Conservation (phyloP, 1,140 invertebrate species). For the Maniola jurtina region DNA sequence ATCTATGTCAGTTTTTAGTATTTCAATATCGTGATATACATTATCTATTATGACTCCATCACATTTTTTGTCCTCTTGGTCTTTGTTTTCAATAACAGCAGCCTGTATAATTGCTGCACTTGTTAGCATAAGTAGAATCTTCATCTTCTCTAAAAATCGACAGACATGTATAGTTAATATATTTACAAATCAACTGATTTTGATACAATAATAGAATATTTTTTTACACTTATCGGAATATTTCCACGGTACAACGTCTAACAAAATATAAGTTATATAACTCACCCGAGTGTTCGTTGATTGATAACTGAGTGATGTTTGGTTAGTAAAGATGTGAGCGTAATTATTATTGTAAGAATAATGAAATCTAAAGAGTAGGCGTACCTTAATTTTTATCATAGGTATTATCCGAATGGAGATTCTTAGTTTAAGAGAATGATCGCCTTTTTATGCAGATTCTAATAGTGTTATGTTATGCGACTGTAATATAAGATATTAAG, state of each 20-base stretch:
- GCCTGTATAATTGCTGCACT: conserved; percentile 26
- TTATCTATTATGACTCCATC: conserved; percentile 41
- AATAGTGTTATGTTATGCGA: too few relatives aligned
- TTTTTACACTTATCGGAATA: background rate
- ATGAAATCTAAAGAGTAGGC: background rate
- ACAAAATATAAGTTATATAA: background rate
- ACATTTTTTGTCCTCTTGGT: conserved; percentile 40
- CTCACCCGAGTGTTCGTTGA: conserved; percentile 8
- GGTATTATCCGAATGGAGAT: too few relatives aligned
- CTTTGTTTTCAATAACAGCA: conserved; percentile 38
- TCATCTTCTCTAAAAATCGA: conserved; percentile 4
- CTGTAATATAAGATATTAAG: too few relatives aligned
- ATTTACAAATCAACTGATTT: background rate
- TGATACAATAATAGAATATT: background rate
- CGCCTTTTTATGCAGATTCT: too few relatives aligned
- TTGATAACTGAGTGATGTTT: conserved; percentile 8
- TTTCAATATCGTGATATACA: conserved; percentile 42
- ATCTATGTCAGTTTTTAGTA: conserved; percentile 45
- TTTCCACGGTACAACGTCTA: background rate
- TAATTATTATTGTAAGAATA: background rate
- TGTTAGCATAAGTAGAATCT: background rate
- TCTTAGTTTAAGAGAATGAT: too few relatives aligned
- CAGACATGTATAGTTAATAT: background rate
- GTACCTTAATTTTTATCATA: background rate
- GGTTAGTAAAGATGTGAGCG: background rate